Evolutionary conservation across 92 coral and sea anemone genomes (phyloP).

Genomic region (Blastomussa wellsi): DNA sequence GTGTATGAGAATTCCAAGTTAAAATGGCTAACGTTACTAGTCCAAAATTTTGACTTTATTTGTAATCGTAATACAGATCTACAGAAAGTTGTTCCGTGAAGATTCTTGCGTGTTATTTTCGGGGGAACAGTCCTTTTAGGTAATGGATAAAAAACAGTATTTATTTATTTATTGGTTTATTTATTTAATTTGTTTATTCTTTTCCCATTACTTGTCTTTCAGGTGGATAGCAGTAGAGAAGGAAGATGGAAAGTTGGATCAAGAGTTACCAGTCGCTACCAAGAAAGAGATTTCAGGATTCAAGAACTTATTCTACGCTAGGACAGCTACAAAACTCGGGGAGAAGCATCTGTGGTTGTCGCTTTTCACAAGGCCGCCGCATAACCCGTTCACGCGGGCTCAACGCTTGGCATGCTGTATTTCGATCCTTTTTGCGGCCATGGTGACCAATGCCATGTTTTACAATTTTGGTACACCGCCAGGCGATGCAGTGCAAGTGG

Average conservation of each 20-base stretch:
- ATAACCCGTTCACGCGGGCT: constrained; percentile 82
- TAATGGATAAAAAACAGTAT: not conserved
- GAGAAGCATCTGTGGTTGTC: constrained; percentile 89
- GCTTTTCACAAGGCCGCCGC: constrained; percentile 81
- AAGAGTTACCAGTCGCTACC: constrained; percentile 64
- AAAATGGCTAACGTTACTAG: no score
- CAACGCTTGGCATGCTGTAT: constrained; percentile 83
- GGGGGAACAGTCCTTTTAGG: no score
- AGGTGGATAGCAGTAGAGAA: constrained; percentile 89
- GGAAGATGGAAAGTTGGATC: constrained; percentile 71
- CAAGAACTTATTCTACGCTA: constrained; percentile 69
- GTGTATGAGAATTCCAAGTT: no score
- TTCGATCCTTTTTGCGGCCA: constrained; percentile 80
- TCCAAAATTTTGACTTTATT: no score
- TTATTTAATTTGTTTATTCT: no score
- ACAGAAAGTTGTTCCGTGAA: no score
- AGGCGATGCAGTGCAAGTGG: constrained; percentile 75
- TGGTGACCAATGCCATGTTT: constrained; percentile 94
- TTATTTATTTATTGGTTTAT: no score
- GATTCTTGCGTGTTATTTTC: no score
- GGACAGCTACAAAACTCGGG: constrained; percentile 76
- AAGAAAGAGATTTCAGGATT: constrained; percentile 80
- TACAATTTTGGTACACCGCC: constrained; percentile 82
- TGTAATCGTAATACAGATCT: no score
- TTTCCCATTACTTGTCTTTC: not conserved